A percentile compares a stretch with the other conserved stretches of the same genome.
These are phyloP conservation scores for Ips typographus DNA, from an alignment of 1,140 invertebrate genomes.

Conservation along the genomic window DNA sequence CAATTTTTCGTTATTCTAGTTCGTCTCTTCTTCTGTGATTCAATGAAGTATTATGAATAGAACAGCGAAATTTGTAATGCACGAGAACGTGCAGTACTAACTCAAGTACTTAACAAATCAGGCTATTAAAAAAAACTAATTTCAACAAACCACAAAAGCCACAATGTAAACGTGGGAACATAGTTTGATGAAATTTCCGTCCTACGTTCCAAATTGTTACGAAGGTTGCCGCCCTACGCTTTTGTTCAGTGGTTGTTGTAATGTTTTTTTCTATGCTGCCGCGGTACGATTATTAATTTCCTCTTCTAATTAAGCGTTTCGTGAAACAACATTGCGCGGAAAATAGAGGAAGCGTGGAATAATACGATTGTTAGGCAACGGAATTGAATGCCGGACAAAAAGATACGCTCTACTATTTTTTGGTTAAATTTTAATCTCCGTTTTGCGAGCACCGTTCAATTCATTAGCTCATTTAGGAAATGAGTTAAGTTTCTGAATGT, in stretches of 20 bases:
- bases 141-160: background rate
- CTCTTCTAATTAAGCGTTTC: slow-evolving; percentile 8
- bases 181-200: slow-evolving; percentile 16
- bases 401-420: no score
- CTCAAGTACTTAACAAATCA: no score
- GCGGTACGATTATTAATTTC: slow-evolving; percentile 7
- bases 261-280: background rate
- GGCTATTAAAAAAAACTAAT: no score
- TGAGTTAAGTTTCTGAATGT: no score
- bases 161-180: slow-evolving; percentile 12
- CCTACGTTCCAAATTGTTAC: slow-evolving; percentile 9
- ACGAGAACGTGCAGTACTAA: no score
- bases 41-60: no score
- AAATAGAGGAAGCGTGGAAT: background rate
- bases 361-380: background rate
- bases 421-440: no score
- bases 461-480: no score
- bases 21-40: no score
- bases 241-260: slow-evolving; percentile 1
- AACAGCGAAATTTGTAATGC: no score
- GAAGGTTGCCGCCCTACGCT: slow-evolving; percentile 1
- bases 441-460: no score
- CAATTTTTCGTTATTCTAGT: no score
- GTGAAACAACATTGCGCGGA: background rate
- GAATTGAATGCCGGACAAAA: background rate